Evolutionary conservation across 1,140 invertebrate genomes (phyloP), one percentile per base, ranked within the genome.

Genomic region (Vanessa tameamea): DNA sequence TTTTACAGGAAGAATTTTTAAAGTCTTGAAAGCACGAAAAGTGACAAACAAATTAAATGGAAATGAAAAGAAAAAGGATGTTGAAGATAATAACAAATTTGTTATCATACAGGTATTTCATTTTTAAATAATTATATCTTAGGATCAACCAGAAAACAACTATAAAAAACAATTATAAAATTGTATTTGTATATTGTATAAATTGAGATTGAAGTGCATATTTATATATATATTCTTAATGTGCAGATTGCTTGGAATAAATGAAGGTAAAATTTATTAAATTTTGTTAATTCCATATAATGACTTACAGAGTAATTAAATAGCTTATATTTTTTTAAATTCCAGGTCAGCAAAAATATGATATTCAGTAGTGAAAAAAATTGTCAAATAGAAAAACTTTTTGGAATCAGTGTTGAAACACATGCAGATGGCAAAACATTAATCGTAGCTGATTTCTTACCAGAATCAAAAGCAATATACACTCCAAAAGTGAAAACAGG

Each of bases 401-500:
- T 96, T 80, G 96, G 96, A 48, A 94, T 96, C 15, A 95, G 94
- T 53, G 93, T 95, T 16, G 94, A 94, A 67, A 93, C 94, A 23
- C 94, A 95, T 82, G 92, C 94, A 14, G 94, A 95, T 87, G 94
- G 95, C 67, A 92, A 94, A 64, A 93, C 94, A 78, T 93, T 96
- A 57, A 94, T 96, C 89, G 94, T 96, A 16, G 93, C 94, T 53
- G 95, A 95, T 72, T 95, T 96, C 82, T 93, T 95, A 73, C 94
- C 95, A 15, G 94, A 96, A 84, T 94, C 95, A 47, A 94, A 94
- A 82, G 93, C 95, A 3, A 94, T 95, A 70, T 95, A 94, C 75
- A 93, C 93, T 57, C 92, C 94, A 73, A 94, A 94, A 80, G 94
- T 96, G 7, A 96, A 95, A 93, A 94, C 95, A 78, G 96, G 95